Conservation (phyloP, 2,888 invertebrate genomes). For the Drosophila tanythrix region DNA sequence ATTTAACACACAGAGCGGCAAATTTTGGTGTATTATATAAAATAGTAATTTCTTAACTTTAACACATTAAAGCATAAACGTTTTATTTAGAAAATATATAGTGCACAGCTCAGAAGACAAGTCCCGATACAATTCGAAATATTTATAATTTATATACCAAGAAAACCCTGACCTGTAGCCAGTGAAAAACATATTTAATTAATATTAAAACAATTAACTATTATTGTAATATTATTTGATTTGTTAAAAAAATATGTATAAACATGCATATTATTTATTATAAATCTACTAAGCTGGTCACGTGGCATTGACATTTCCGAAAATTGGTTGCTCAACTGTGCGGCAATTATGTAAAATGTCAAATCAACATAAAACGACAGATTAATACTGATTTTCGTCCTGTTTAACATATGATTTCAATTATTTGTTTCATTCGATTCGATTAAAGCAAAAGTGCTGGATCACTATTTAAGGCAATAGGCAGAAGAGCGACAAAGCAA, state of each 20-base stretch:
- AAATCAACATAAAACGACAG: conserved; percentile 31
- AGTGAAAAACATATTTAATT: background rate
- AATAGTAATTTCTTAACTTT: background rate
- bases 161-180: background rate
- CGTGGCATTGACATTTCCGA: conserved; percentile 55
- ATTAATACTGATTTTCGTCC: background rate
- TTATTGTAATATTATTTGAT: background rate
- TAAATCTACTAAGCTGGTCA: conserved; percentile 35
- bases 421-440: conserved; percentile 27
- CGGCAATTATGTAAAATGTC: conserved; percentile 43
- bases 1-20: background rate
- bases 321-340: conserved; percentile 16
- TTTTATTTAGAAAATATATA: background rate
- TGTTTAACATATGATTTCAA: conserved; percentile 1
- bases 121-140: background rate
- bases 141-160: background rate
- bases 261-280: background rate
- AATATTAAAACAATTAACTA: background rate
- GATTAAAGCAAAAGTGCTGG: conserved; percentile 16
- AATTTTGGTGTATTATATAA: background rate
- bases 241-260: background rate
- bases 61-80: background rate
- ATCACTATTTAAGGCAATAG: conserved; percentile 8
- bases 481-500: conserved; percentile 22
- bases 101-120: background rate